A percentile compares a stretch with the other conserved stretches of the same genome.
Evolutionary conservation across 1,140 invertebrate species (phyloP).

Genomic region (Zaprionus gabonicus): DNA sequence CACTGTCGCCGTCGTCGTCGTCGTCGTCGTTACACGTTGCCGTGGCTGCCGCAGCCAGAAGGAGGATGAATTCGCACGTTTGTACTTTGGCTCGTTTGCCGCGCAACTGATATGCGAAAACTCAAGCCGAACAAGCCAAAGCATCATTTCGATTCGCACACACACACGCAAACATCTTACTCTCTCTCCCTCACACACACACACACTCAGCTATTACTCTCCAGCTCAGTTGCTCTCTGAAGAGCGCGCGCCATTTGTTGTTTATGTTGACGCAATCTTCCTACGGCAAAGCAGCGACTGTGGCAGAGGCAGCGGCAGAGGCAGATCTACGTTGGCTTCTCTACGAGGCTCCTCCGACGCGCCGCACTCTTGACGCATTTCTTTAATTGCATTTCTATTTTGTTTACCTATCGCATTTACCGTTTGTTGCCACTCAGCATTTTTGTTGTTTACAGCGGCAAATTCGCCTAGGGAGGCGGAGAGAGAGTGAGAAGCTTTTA

Average conservation of each 20-base stretch:
- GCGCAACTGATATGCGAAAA: slow-evolving; percentile 63
- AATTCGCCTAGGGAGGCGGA: slow-evolving; percentile 5
- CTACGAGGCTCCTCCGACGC: background rate
- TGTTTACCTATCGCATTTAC: slow-evolving; percentile 67
- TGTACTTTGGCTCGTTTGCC: slow-evolving; percentile 68
- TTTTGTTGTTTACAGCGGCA: slow-evolving; percentile 59
- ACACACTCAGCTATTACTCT: background rate
- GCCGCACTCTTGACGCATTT: slow-evolving; percentile 55
- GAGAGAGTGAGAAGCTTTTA: slow-evolving; percentile 49
- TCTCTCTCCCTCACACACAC: slow-evolving; percentile 23
- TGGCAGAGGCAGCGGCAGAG: background rate
- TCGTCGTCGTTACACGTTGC: slow-evolving; percentile 50
- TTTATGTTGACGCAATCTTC: slow-evolving; percentile 50
- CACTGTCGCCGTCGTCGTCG: slow-evolving; percentile 34
- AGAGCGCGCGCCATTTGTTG: slow-evolving; percentile 31
- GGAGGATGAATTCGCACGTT: slow-evolving; percentile 71
- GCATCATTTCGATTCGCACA: slow-evolving; percentile 35
- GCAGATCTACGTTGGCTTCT: background rate
- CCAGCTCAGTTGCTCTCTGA: background rate
- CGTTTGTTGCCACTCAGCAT: slow-evolving; percentile 27
- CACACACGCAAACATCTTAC: slow-evolving; percentile 31
- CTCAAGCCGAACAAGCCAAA: slow-evolving; percentile 36
- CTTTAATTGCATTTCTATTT: slow-evolving; percentile 48
- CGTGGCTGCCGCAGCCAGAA: slow-evolving; percentile 28
- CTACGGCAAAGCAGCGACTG: background rate